Percentiles rank a stretch among this genome's conserved stretches.
These are phyloP conservation scores for Timandra comae DNA, from an alignment of 2,888 invertebrate species.

Conservation along the genomic window DNA sequence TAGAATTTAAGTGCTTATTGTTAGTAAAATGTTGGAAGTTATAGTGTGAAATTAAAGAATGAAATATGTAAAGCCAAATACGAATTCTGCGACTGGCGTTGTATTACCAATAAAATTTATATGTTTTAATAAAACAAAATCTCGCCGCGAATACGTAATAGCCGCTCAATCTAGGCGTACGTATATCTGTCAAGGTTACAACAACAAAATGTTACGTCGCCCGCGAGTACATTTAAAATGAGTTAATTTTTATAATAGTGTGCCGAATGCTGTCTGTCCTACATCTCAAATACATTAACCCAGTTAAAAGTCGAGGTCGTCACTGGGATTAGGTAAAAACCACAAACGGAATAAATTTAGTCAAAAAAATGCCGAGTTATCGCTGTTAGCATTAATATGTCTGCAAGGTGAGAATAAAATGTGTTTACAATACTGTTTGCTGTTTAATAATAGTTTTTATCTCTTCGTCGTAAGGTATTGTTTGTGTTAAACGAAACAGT, in stretches of 20 bases:
- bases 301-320: constrained; percentile 57
- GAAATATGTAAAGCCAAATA: no score
- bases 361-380: background rate
- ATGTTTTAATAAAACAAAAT: constrained; percentile 7
- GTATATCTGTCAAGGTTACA: constrained; percentile 50
- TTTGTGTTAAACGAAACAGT: no score
- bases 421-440: no score
- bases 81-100: no score
- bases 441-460: no score
- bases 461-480: no score
- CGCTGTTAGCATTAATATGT: no score
- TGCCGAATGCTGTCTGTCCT: constrained; percentile 50
- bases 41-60: no score
- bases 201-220: constrained; percentile 24
- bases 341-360: constrained; percentile 6
- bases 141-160: constrained; percentile 34
- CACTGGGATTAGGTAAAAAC: constrained; percentile 34
- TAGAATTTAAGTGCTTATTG: no score
- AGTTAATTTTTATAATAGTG: constrained; percentile 35
- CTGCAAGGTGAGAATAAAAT: no score
- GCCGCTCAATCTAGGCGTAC: constrained; percentile 26
- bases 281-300: constrained; percentile 65
- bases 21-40: no score
- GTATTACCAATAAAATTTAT: background rate
- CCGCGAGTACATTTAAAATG: constrained; percentile 27